These are phyloP conservation scores for Patiria pectinifera DNA, from an alignment of 53 echinoderm and acorn worm genomes.

Conservation along the genomic window DNA sequence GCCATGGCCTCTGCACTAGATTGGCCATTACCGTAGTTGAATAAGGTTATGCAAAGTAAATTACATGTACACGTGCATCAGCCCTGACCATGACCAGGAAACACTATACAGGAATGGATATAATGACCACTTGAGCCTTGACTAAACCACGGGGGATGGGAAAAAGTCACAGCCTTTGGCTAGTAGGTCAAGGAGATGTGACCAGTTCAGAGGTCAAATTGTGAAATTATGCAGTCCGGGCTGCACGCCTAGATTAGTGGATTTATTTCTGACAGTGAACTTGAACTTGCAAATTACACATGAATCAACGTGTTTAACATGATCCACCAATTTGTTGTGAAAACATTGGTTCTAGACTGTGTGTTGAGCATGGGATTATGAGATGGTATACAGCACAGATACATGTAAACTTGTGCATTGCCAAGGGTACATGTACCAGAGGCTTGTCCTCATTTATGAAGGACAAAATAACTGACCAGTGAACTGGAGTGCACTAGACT, in stretches of 20 bases:
- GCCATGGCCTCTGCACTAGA: not conserved
- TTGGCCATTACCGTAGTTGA: not conserved
- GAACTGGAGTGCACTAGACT: not conserved
- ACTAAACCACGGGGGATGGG: not conserved
- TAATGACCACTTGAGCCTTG: constrained; percentile 15
- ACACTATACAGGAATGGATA: not conserved
- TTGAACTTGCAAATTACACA: not conserved
- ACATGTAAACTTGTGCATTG: not conserved
- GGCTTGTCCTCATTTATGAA: constrained; percentile 19
- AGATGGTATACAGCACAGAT: too few relatives aligned
- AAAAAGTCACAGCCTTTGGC: not conserved
- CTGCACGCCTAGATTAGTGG: not conserved
- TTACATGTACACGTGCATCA: not conserved
- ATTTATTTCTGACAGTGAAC: not conserved
- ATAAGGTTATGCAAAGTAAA: not conserved
- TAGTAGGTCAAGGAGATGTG: not conserved
- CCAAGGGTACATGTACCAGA: not conserved
- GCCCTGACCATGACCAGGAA: not conserved
- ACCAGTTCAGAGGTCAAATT: not conserved
- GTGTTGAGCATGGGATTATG: too few relatives aligned
- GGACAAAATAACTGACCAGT: constrained; percentile 10
- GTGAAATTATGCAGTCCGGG: not conserved
- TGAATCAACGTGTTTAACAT: too few relatives aligned
- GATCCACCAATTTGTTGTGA: not conserved
- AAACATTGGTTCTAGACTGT: not conserved